Evolutionary conservation across 2,797 vertebrate genomes (phyloP).

Genomic region (Pagetopsis macropterus): DNA sequence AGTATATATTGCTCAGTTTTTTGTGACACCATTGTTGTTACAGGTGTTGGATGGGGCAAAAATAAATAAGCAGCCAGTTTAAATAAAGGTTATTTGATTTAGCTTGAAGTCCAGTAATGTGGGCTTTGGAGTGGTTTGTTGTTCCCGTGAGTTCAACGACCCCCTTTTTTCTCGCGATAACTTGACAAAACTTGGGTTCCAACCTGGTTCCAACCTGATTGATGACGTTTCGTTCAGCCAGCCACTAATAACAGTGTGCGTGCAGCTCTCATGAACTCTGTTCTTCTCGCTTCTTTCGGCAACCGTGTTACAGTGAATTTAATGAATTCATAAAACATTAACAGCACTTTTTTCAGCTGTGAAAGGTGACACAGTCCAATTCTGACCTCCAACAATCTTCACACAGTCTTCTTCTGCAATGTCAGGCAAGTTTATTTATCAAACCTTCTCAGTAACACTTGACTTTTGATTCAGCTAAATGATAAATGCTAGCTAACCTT

Average conservation of each 20-base stretch:
- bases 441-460: background rate
- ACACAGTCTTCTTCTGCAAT: constrained; percentile 41
- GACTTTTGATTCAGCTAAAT: background rate
- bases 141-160: background rate
- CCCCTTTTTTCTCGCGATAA: constrained; percentile 34
- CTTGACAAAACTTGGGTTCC: background rate
- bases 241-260: constrained; percentile 48
- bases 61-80: no score
- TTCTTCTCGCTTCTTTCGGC: background rate
- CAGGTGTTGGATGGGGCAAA: no score
- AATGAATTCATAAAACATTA: background rate
- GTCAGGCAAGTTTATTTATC: constrained; percentile 60
- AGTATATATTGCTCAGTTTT: no score
- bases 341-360: background rate
- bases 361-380: background rate
- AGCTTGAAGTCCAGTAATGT: background rate
- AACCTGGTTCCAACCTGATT: background rate
- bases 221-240: constrained; percentile 10
- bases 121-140: background rate
- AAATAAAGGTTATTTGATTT: background rate
- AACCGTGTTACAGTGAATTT: background rate
- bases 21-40: no score
- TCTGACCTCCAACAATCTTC: background rate
- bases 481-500: accelerated
- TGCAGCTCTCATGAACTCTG: background rate